These are phyloP conservation scores for Cydia fagiglandana DNA, from an alignment of 1,140 invertebrate species.

Conservation along the genomic window DNA sequence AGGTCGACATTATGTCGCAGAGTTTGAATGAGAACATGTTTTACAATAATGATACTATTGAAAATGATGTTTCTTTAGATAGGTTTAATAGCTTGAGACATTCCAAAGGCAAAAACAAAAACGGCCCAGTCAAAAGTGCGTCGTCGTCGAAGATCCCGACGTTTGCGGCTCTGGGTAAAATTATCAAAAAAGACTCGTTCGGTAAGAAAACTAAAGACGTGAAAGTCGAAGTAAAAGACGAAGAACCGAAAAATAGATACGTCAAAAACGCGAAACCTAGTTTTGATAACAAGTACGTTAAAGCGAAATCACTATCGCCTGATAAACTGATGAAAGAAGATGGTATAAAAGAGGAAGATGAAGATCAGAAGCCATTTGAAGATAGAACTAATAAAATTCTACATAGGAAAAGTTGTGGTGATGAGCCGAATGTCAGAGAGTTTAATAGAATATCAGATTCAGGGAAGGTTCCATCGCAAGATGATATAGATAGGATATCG, in stretches of 20 bases:
- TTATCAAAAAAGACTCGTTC: conserved; percentile 76
- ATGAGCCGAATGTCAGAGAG: conserved; percentile 66
- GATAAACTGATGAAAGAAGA: conserved; percentile 60
- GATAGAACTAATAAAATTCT: conserved; percentile 46
- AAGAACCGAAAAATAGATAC: conserved; percentile 61
- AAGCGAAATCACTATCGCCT: conserved; percentile 68
- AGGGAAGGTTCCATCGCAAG: conserved; percentile 84
- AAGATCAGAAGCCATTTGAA: conserved; percentile 33
- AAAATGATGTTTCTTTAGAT: conserved; percentile 66
- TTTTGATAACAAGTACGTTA: conserved; percentile 72
- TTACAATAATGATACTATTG: conserved; percentile 76
- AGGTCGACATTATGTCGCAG: conserved; percentile 80
- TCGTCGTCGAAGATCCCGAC: conserved; percentile 76
- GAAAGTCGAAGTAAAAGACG: conserved; percentile 50
- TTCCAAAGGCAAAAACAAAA: conserved; percentile 70
- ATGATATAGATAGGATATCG: conserved; percentile 92
- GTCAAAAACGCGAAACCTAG: conserved; percentile 68
- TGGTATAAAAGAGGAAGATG: conserved; percentile 58
- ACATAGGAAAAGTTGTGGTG: conserved; percentile 76
- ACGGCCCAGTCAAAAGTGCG: conserved; percentile 67
- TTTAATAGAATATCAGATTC: conserved; percentile 64
- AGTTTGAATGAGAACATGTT: conserved; percentile 82
- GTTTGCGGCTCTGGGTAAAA: conserved; percentile 73
- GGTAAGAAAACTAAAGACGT: conserved; percentile 58
- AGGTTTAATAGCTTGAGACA: conserved; percentile 72